These are phyloP conservation scores for Bimastos eiseni DNA, from an alignment of 2,888 invertebrate species.

Conservation along the genomic window DNA sequence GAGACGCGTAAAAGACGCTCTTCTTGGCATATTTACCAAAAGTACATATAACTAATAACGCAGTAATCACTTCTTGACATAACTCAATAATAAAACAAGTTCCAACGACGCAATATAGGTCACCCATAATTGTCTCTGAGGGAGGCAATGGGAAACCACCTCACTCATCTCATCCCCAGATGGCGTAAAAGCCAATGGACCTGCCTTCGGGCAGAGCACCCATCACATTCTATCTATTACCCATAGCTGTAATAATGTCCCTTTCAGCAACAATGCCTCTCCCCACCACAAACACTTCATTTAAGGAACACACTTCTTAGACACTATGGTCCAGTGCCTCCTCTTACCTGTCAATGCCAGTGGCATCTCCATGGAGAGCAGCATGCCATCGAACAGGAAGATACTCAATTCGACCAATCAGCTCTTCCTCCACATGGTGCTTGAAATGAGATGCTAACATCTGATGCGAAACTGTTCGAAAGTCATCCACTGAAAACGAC, in stretches of 20 bases:
- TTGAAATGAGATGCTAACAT: conserved; percentile 84
- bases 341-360: conserved; percentile 80
- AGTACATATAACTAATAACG: too few species aligned
- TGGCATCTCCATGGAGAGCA: conserved; percentile 76
- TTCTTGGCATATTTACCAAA: too few species aligned
- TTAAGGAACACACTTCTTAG: neutral
- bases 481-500: conserved; percentile 78
- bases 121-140: too few species aligned
- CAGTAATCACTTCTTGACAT: neutral
- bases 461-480: conserved; percentile 79
- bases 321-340: neutral
- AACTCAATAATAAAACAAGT: neutral
- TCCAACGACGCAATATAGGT: neutral
- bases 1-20: neutral
- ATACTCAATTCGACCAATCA: conserved; percentile 84
- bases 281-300: neutral
- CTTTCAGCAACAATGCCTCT: neutral
- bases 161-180: too few species aligned
- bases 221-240: neutral
- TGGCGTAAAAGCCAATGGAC: too few species aligned
- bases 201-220: too few species aligned
- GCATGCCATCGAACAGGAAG: conserved; percentile 93
- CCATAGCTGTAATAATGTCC: neutral
- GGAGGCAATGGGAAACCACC: too few species aligned
- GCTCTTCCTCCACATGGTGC: conserved; percentile 74